phyloP scores from a whole-genome alignment of 2,888 invertebrate genomes.

The Philereme transversata region DNA sequence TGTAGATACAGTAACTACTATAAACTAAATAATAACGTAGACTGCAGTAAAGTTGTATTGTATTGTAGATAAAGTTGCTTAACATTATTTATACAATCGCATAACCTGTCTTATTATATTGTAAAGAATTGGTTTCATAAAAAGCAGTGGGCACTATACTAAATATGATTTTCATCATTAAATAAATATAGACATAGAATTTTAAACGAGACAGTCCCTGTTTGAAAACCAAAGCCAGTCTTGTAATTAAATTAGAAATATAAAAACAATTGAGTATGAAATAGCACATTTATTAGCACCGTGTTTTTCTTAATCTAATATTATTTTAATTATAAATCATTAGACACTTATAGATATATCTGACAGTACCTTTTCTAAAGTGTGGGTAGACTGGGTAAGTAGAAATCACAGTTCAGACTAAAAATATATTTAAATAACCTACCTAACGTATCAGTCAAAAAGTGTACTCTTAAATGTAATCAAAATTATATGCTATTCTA shows the following conservation, averaged over 20 bases:
- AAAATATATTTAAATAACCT: conserved; percentile 1
- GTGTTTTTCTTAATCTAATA: conserved; percentile 10
- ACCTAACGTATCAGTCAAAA: conserved; percentile 1
- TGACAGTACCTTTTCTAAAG: conserved; percentile 10
- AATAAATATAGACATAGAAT: too few relatives aligned
- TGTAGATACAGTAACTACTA: conserved; percentile 28
- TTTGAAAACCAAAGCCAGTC: conserved; percentile 8
- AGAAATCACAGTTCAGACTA: conserved; percentile 35
- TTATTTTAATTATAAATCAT: conserved; percentile 7
- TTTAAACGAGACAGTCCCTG: too few relatives aligned
- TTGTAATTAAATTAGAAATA: neutral
- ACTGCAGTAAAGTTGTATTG: neutral
- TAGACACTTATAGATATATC: conserved; percentile 4
- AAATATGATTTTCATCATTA: too few relatives aligned
- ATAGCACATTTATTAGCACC: conserved; percentile 48
- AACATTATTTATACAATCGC: conserved; percentile 15
- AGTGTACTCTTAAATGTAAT: conserved; percentile 8
- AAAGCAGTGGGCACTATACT: too few relatives aligned
- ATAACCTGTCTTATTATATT: conserved; percentile 2
- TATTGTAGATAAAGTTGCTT: conserved; percentile 32
- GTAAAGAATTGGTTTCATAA: neutral
- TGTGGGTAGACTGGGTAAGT: conserved; percentile 26
- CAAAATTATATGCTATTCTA: neutral
- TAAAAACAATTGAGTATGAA: conserved; percentile 19
- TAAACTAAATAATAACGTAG: conserved; percentile 6